Evolutionary conservation across 2,888 invertebrate genomes (phyloP).

Genomic region (Osedax fenrisi): DNA sequence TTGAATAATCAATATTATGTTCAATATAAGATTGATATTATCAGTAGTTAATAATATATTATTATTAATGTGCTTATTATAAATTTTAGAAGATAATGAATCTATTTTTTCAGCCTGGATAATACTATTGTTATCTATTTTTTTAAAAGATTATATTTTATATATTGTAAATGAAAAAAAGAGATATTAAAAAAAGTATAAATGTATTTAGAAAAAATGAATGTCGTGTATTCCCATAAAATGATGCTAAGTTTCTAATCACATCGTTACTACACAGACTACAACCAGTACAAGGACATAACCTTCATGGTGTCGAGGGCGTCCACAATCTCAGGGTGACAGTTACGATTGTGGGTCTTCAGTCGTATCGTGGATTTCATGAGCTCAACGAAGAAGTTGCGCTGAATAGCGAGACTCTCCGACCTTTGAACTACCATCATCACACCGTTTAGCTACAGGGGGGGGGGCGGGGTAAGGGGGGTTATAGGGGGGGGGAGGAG

Average conservation of each 20-base stretch:
- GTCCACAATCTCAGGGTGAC: constrained; percentile 56
- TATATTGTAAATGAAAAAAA: background rate
- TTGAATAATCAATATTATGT: too few relatives aligned
- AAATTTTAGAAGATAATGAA: background rate
- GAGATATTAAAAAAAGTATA: background rate
- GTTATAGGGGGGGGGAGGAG: too few relatives aligned
- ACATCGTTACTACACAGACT: too few relatives aligned
- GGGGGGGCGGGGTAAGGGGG: too few relatives aligned
- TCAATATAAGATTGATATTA: background rate
- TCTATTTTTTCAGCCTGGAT: background rate
- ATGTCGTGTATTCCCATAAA: too few relatives aligned
- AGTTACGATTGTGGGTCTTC: constrained; percentile 51
- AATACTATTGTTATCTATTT: background rate
- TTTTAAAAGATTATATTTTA: background rate
- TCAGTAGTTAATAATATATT: background rate
- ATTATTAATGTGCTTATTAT: background rate
- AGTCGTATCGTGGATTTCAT: constrained; percentile 41
- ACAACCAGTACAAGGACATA: too few relatives aligned
- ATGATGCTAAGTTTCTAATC: too few relatives aligned
- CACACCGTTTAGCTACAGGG: constrained; percentile 50
- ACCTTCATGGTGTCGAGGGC: constrained; percentile 55
- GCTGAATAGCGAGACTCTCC: constrained; percentile 44
- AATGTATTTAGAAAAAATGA: background rate
- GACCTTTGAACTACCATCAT: constrained; percentile 51
- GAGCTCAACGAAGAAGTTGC: constrained; percentile 42